Conservation (phyloP, 2,113 vertebrate species). For the Micronycteris hirsuta region DNA sequence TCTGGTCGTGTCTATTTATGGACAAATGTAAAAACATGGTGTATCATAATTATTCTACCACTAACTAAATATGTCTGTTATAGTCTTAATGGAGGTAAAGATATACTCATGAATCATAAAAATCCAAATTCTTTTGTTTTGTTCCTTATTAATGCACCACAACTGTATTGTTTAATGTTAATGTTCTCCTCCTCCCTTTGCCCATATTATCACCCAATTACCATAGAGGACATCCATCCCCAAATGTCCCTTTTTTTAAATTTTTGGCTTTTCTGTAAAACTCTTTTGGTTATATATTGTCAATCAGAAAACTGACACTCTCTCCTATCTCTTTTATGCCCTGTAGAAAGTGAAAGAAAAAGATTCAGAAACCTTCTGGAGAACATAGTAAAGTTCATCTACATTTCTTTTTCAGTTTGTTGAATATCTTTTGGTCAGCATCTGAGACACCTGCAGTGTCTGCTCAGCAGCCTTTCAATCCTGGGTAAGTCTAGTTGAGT, state of each 20-base stretch:
- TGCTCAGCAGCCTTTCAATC: slow-evolving; percentile 68
- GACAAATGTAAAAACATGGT: not conserved
- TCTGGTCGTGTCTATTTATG: slow-evolving; percentile 17
- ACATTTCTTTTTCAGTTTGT: slow-evolving; percentile 66
- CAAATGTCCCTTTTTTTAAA: not conserved
- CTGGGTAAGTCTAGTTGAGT: slow-evolving; percentile 68
- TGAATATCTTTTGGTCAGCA: slow-evolving; percentile 73
- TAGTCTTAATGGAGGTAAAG: not conserved
- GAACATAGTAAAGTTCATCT: slow-evolving; percentile 65
- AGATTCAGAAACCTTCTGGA: slow-evolving; percentile 53
- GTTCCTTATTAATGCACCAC: not conserved
- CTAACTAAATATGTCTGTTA: not conserved
- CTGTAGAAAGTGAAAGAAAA: slow-evolving; percentile 44
- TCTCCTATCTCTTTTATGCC: not conserved
- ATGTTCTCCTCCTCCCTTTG: not conserved
- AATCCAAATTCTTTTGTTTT: not conserved
- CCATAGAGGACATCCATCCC: not conserved
- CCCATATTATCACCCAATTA: not conserved
- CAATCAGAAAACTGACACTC: not conserved
- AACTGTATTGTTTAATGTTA: not conserved
- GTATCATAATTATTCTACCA: not conserved
- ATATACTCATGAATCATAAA: not conserved
- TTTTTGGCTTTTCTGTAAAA: not conserved
- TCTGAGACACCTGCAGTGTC: slow-evolving; percentile 71
- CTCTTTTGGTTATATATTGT: not conserved